Conservation (phyloP, 2,888 invertebrate species). For the Drosophila monieri region DNA sequence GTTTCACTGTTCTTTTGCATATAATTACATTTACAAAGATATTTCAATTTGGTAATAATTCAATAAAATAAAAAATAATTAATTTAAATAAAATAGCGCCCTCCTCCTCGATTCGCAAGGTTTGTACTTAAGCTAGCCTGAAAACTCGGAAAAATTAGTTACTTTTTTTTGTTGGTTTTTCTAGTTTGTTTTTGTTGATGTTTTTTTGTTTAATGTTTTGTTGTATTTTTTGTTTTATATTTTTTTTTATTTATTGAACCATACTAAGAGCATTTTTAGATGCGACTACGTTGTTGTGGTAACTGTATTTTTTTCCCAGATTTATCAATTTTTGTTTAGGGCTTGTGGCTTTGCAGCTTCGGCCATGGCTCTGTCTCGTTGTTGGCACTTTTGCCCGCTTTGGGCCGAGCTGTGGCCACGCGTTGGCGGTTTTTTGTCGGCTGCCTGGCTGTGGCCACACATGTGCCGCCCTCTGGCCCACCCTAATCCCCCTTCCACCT, state of each 20-base stretch:
- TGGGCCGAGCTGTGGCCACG: slow-evolving; percentile 39
- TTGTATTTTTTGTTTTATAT: too few species aligned
- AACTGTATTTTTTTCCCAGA: neutral
- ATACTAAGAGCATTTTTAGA: neutral
- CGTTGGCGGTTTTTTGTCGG: slow-evolving; percentile 25
- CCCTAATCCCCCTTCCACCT: neutral
- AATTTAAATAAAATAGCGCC: too few species aligned
- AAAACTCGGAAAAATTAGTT: too few species aligned
- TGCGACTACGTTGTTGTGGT: neutral
- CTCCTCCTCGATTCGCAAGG: too few species aligned
- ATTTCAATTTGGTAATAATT: too few species aligned
- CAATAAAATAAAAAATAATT: too few species aligned
- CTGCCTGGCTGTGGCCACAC: slow-evolving; percentile 39
- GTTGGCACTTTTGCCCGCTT: slow-evolving; percentile 17
- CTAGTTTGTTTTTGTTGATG: too few species aligned
- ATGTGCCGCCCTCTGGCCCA: slow-evolving; percentile 21
- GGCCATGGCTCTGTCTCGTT: slow-evolving; percentile 12
- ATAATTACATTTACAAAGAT: too few species aligned
- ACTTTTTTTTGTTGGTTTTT: too few species aligned
- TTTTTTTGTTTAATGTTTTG: too few species aligned
- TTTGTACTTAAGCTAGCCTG: too few species aligned
- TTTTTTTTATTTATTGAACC: neutral
- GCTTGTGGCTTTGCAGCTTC: slow-evolving; percentile 46
- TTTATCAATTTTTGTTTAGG: slow-evolving; percentile 50
- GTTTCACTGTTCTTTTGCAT: too few species aligned